Conservation (phyloP, 2,888 invertebrate genomes). For the Coelopa pilipes region DNA sequence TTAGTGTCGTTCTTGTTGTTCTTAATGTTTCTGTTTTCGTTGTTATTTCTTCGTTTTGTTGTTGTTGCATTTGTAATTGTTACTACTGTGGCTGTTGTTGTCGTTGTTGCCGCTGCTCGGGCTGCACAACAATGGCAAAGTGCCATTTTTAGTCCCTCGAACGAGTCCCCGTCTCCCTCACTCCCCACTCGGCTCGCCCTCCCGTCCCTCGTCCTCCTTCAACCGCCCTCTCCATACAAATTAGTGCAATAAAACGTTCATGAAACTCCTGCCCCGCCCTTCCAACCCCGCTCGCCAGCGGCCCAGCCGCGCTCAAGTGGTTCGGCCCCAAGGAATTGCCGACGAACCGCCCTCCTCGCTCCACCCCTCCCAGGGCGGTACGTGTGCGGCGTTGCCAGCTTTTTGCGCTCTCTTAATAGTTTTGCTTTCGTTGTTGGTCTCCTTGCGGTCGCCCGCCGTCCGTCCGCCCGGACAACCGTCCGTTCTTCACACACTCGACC, state of each 20-base stretch:
- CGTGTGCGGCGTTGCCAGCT: conserved; percentile 39
- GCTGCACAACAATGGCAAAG: conserved; percentile 55
- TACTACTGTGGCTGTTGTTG: background rate
- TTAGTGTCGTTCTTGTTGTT: background rate
- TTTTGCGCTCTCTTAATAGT: conserved; percentile 41
- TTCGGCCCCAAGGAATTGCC: conserved; percentile 11
- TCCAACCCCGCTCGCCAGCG: background rate
- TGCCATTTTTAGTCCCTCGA: conserved; percentile 55
- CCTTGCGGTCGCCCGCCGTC: conserved; percentile 44
- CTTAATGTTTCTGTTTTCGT: background rate
- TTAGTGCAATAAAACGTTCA: conserved; percentile 67
- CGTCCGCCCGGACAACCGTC: background rate
- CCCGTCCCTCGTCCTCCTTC: too few relatives aligned
- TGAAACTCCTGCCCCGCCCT: conserved; percentile 52
- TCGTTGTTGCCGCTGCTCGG: background rate
- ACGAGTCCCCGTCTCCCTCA: background rate
- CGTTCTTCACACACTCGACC: background rate
- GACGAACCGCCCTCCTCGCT: background rate
- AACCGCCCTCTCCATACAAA: conserved; percentile 50
- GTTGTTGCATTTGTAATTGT: background rate
- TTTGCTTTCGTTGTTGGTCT: conserved; percentile 41
- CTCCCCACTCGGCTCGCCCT: background rate
- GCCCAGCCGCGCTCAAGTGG: background rate
- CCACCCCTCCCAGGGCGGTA: conserved; percentile 8
- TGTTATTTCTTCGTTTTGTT: conserved; percentile 1